Conservation (phyloP, 2,888 invertebrate species). For the Temnothorax rugatulus region DNA sequence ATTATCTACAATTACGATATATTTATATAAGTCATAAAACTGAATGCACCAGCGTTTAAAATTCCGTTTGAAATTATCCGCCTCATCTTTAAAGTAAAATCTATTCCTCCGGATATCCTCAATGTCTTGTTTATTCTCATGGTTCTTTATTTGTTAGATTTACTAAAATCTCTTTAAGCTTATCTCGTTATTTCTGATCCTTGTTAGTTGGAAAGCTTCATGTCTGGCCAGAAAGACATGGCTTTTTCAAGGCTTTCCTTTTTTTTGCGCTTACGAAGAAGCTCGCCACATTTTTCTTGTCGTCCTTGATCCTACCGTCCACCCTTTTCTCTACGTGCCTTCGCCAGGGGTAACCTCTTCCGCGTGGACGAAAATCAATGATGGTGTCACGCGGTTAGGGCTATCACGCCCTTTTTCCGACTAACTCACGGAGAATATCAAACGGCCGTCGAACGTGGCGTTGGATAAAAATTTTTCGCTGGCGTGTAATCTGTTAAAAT, state of each 20-base stretch:
- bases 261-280: slow-evolving; percentile 50
- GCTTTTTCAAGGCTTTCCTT: slow-evolving; percentile 36
- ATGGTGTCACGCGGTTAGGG: slow-evolving; percentile 76
- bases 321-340: slow-evolving; percentile 51
- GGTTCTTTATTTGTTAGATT: slow-evolving; percentile 31
- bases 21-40: background rate
- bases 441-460: background rate
- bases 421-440: slow-evolving; percentile 21
- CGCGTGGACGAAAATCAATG: slow-evolving; percentile 73
- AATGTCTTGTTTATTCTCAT: background rate
- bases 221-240: slow-evolving; percentile 36
- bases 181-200: slow-evolving; percentile 47
- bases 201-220: slow-evolving; percentile 45
- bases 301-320: slow-evolving; percentile 52
- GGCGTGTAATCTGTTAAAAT: background rate
- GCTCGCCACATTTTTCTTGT: slow-evolving; percentile 54
- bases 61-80: background rate
- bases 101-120: background rate
- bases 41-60: background rate
- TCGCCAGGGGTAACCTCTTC: slow-evolving; percentile 54
- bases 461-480: background rate
- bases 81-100: slow-evolving; percentile 16
- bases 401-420: slow-evolving; percentile 57
- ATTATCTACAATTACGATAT: background rate
- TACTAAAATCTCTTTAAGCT: slow-evolving; percentile 41